Conservation (phyloP, 2,888 invertebrate species). For the Sinohyriopsis cumingii region DNA sequence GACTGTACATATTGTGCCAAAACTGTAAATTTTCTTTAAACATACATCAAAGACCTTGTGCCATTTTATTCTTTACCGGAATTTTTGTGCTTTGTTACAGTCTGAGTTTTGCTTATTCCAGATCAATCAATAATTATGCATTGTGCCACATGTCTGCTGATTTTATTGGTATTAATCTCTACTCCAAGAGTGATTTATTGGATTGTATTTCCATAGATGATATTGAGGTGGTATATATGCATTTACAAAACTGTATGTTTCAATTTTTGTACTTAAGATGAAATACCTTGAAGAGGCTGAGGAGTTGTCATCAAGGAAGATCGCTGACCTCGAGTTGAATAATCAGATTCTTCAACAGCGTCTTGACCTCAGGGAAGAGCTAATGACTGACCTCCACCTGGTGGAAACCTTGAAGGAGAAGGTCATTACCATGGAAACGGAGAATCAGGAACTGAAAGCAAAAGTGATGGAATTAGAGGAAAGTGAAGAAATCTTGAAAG, state of each 20-base stretch:
- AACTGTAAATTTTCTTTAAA: no score
- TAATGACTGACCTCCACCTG: constrained; percentile 41
- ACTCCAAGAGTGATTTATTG: not conserved
- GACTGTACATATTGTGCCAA: no score
- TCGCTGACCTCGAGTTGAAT: constrained; percentile 53
- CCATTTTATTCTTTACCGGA: no score
- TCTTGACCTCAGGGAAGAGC: constrained; percentile 48
- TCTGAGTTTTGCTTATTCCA: no score
- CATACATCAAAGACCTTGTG: no score
- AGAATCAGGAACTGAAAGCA: constrained; percentile 47
- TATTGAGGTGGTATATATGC: no score
- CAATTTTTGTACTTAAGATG: constrained; percentile 42
- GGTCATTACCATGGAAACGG: constrained; percentile 43
- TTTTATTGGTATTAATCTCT: no score
- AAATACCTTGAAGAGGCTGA: constrained; percentile 58
- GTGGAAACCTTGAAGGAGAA: constrained; percentile 50
- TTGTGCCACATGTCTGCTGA: no score
- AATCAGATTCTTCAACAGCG: constrained; percentile 55
- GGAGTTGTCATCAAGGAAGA: constrained; percentile 45
- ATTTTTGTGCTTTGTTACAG: no score
- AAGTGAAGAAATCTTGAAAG: constrained; percentile 55
- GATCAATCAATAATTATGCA: no score
- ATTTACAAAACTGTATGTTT: not conserved
- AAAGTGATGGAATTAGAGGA: constrained; percentile 61
- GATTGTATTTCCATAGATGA: no score